Conservation (phyloP, 1,140 invertebrate genomes). For the Trichomalopsis sarcophagae region DNA sequence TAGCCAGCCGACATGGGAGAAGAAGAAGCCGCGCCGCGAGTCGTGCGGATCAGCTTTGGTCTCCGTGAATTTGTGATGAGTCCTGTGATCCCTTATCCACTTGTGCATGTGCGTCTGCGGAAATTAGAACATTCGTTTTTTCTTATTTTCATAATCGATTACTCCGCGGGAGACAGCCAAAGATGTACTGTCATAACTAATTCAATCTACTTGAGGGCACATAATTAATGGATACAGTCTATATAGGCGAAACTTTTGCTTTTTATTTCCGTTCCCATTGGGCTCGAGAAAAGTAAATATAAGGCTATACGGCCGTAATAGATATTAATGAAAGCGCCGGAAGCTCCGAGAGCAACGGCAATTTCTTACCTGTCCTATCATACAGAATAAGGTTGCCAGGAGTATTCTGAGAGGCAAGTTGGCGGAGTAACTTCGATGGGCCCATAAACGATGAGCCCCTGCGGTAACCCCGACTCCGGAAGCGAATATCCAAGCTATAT, state of each 20-base stretch:
- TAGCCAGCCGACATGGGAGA: slow-evolving; percentile 89
- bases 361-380: slow-evolving; percentile 27
- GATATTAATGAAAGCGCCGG: slow-evolving; percentile 36
- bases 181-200: background rate
- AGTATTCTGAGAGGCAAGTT: slow-evolving; percentile 82
- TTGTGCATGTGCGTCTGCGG: slow-evolving; percentile 71
- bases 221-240: background rate
- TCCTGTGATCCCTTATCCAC: slow-evolving; percentile 83
- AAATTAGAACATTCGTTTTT: background rate
- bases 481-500: background rate
- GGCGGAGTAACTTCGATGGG: slow-evolving; percentile 89
- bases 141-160: background rate
- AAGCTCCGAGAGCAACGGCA: background rate
- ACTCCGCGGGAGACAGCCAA: no score
- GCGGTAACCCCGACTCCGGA: slow-evolving; percentile 83
- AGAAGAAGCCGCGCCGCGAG: slow-evolving; percentile 87
- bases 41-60: slow-evolving; percentile 89
- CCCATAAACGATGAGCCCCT: slow-evolving; percentile 89
- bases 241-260: slow-evolving; percentile 6
- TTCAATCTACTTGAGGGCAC: background rate
- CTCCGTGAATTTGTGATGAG: slow-evolving; percentile 89
- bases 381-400: slow-evolving; percentile 78
- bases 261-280: background rate
- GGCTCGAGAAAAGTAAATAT: slow-evolving; percentile 2
- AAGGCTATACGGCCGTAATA: slow-evolving; percentile 13